A percentile compares a stretch with the other conserved stretches of the same genome.
phyloP scores from a whole-genome alignment of 2,113 vertebrate species.

The Hypomesus transpacificus region DNA sequence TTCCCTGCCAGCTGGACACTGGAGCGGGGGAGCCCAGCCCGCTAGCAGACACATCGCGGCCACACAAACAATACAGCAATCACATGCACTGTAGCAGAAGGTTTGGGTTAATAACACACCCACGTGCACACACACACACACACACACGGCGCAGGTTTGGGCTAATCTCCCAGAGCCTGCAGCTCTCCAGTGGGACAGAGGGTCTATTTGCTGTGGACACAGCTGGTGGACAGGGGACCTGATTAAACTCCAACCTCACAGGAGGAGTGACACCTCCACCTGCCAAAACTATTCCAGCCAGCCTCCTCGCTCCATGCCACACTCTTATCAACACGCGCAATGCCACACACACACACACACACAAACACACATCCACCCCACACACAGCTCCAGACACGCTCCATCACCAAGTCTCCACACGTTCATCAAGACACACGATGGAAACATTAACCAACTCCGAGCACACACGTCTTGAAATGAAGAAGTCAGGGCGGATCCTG shows the following conservation, averaged over 20 bases:
- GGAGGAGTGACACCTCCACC: constrained; percentile 22
- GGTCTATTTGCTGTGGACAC: constrained; percentile 15
- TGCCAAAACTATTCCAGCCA: not conserved
- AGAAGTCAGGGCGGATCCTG: constrained; percentile 61
- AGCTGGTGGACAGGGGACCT: constrained; percentile 1
- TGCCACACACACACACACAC: constrained; percentile 11
- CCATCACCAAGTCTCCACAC: constrained; percentile 36
- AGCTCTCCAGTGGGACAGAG: constrained; percentile 8
- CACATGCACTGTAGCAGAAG: not conserved
- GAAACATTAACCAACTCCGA: not conserved
- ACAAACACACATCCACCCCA: not conserved
- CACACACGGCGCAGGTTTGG: not conserved
- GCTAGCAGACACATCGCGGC: not conserved
- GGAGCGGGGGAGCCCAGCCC: constrained; percentile 28
- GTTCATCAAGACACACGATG: constrained; percentile 37
- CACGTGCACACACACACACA: not conserved
- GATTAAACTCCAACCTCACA: not conserved
- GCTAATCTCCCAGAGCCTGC: constrained; percentile 1
- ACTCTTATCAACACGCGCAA: not conserved
- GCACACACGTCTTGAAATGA: constrained; percentile 57
- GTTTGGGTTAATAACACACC: not conserved
- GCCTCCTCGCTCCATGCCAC: not conserved
- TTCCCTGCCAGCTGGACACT: constrained; percentile 65
- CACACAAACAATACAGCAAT: not conserved
- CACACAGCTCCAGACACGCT: constrained; percentile 21